phyloP scores from a whole-genome alignment of 2,797 vertebrate species.

The Staurois parvus region DNA sequence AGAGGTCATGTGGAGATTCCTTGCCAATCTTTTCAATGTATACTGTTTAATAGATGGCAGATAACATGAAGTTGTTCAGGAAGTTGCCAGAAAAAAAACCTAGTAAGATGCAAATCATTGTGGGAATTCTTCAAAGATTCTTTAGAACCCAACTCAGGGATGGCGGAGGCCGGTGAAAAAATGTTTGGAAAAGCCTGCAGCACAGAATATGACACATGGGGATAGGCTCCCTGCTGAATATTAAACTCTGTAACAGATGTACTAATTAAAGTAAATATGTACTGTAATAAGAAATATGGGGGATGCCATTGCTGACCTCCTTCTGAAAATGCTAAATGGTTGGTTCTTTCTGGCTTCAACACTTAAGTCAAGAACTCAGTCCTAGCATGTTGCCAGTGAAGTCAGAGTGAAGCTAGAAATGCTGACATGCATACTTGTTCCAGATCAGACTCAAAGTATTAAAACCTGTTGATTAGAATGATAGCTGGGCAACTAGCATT shows the following conservation, averaged over 20 bases:
- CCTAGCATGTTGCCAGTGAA: too few species aligned
- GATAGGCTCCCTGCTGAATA: constrained; percentile 14
- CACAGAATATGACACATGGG: constrained; percentile 23
- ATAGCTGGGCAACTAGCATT: too few species aligned
- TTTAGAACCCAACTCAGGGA: constrained; percentile 21
- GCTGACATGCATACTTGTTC: too few species aligned
- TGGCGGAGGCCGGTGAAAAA: constrained; percentile 22
- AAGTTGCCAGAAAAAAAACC: constrained; percentile 52
- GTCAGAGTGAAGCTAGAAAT: too few species aligned
- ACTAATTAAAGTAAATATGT: neutral
- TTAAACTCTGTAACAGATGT: constrained; percentile 25
- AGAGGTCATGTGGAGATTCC: constrained; percentile 54
- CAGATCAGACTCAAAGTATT: too few species aligned
- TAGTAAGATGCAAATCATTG: constrained; percentile 55
- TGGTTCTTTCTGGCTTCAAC: neutral
- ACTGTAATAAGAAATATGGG: neutral
- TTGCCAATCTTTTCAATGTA: constrained; percentile 45
- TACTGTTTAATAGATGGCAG: constrained; percentile 56
- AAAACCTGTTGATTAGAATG: too few species aligned
- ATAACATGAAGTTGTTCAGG: constrained; percentile 43
- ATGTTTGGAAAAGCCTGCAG: constrained; percentile 16
- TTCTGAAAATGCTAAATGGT: neutral
- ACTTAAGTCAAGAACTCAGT: too few species aligned
- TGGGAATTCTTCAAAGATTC: constrained; percentile 49
- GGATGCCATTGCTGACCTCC: neutral